phyloP scores from a whole-genome alignment of 2,797 vertebrate species.

The Cuculus canorus region DNA sequence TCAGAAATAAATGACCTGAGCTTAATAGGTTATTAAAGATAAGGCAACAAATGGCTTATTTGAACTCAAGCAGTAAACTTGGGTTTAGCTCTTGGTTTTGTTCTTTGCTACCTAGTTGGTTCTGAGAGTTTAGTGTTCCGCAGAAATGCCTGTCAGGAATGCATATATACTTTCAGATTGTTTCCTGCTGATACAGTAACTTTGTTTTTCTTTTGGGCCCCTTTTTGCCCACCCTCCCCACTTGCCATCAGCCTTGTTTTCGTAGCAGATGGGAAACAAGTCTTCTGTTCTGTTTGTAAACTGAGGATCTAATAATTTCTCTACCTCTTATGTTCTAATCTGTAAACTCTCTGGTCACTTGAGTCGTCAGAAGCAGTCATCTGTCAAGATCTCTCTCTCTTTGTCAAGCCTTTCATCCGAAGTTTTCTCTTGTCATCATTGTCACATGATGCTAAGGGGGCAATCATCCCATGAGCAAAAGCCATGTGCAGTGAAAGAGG shows the following conservation, averaged over 20 bases:
- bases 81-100: neutral
- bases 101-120: neutral
- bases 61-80: neutral
- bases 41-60: neutral
- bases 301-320: neutral
- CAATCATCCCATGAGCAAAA: neutral
- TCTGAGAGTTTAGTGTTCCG: neutral
- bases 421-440: conserved; percentile 50
- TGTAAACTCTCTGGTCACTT: conserved; percentile 26
- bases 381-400: conserved; percentile 23
- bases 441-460: neutral
- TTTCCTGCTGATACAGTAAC: neutral
- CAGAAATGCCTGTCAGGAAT: neutral
- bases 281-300: neutral
- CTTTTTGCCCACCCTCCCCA: neutral
- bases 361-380: neutral
- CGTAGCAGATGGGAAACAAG: neutral
- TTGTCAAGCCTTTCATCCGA: conserved; percentile 17
- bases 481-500: neutral
- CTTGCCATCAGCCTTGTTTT: neutral
- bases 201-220: neutral
- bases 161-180: neutral
- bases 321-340: neutral
- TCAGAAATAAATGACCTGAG: neutral
- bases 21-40: neutral